Conservation (phyloP, 2,797 vertebrate species). For the Rachycentron canadum region DNA sequence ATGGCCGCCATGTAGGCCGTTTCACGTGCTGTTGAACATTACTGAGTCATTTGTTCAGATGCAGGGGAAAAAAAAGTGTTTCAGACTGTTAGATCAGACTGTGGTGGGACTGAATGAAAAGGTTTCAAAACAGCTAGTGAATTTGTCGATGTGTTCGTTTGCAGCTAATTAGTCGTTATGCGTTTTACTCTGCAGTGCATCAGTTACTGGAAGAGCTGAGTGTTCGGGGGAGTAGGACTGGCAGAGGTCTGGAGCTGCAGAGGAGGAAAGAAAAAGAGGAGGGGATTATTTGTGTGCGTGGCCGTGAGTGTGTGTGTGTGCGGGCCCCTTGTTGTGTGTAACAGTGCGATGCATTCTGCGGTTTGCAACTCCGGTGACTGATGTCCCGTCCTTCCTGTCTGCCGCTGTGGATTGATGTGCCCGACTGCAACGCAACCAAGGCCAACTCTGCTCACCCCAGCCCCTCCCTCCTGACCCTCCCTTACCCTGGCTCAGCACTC, state of each 20-base stretch:
- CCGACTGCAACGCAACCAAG: constrained; percentile 55
- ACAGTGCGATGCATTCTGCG: constrained; percentile 45
- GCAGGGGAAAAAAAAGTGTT: neutral
- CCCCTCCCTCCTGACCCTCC: constrained; percentile 28
- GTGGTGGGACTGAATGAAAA: neutral
- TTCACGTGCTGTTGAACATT: constrained; percentile 57
- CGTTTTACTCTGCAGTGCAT: constrained; percentile 41
- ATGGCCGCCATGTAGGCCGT: constrained; percentile 37
- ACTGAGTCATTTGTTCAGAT: constrained; percentile 30
- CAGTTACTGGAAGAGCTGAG: constrained; percentile 33
- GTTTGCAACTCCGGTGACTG: constrained; percentile 69
- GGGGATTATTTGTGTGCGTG: constrained; percentile 33
- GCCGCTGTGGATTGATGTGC: constrained; percentile 61
- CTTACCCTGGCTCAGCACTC: constrained; percentile 12
- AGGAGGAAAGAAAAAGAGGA: neutral
- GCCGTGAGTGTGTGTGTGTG: constrained; percentile 11
- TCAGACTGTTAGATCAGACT: constrained; percentile 30
- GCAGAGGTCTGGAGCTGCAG: constrained; percentile 36
- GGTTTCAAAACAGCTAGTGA: constrained; percentile 20
- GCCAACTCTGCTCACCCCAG: constrained; percentile 17
- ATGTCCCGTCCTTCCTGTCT: constrained; percentile 68
- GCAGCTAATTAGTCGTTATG: constrained; percentile 48
- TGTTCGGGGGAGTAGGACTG: constrained; percentile 24
- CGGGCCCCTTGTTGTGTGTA: constrained; percentile 19
- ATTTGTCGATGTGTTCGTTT: constrained; percentile 44